Percentiles rank a stretch among this genome's conserved stretches.
These are phyloP conservation scores for Plutomurus gul DNA, from an alignment of 1,140 invertebrate species.

Conservation along the genomic window DNA sequence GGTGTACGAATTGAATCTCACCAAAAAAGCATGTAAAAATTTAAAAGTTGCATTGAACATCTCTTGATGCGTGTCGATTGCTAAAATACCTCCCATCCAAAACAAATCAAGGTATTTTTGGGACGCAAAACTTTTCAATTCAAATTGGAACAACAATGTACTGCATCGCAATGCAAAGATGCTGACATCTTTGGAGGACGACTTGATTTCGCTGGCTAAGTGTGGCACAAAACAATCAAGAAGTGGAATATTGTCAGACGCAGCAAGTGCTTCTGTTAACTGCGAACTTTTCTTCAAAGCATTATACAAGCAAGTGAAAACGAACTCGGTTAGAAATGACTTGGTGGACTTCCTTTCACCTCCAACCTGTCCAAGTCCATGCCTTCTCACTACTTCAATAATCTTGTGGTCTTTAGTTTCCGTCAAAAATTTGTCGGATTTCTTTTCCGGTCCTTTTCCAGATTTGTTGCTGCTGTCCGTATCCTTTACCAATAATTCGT, in stretches of 20 bases:
- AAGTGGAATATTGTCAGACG: background rate
- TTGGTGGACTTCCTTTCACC: background rate
- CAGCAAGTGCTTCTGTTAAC: background rate
- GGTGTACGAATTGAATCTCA: conserved; percentile 11
- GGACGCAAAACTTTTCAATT: background rate
- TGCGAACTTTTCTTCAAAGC: background rate
- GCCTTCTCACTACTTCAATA: background rate
- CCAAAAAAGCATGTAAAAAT: conserved; percentile 34
- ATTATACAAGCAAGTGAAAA: background rate
- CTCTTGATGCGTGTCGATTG: conserved; percentile 30
- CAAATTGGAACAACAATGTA: conserved; percentile 22
- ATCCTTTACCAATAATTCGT: background rate
- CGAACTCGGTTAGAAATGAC: background rate
- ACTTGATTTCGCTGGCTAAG: conserved; percentile 2
- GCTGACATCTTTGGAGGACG: background rate
- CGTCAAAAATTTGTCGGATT: background rate
- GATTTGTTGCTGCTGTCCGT: background rate
- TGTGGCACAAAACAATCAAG: background rate
- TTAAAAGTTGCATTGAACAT: conserved; percentile 36
- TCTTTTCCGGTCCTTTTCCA: background rate
- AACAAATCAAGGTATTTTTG: conserved; percentile 28
- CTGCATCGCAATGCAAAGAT: conserved; percentile 24
- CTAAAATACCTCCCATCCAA: conserved; percentile 23
- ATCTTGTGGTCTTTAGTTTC: background rate
- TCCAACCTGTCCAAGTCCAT: background rate